A percentile compares a stretch with the other conserved stretches of the same genome.
These are phyloP conservation scores for Doris montereyensis DNA, from an alignment of 2,888 invertebrate species.

Conservation along the genomic window DNA sequence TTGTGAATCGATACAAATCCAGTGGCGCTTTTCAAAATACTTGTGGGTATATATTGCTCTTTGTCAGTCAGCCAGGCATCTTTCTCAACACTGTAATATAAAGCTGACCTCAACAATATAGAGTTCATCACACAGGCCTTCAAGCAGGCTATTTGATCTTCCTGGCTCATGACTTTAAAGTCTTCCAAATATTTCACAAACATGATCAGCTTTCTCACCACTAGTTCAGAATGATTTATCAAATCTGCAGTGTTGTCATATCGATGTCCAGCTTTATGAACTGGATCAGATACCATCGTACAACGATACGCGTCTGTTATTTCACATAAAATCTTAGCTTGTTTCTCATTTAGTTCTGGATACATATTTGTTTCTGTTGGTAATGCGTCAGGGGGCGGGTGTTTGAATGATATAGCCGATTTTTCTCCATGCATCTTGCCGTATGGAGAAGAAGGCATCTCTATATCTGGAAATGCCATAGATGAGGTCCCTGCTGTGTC, in stretches of 20 bases:
- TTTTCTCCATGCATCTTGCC: constrained; percentile 16
- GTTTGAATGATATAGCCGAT: constrained; percentile 38
- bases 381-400: constrained; percentile 42
- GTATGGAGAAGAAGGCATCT: too few species aligned
- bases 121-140: constrained; percentile 79
- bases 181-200: constrained; percentile 79
- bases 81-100: constrained; percentile 90
- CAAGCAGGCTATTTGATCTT: constrained; percentile 89
- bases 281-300: constrained; percentile 55
- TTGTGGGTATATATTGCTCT: constrained; percentile 86
- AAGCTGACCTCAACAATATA: constrained; percentile 90
- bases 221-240: constrained; percentile 81
- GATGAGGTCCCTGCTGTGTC: constrained; percentile 47
- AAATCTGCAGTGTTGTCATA: too few species aligned
- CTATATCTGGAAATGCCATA: too few species aligned
- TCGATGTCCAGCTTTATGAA: constrained; percentile 50
- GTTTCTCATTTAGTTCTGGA: constrained; percentile 50
- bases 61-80: constrained; percentile 85
- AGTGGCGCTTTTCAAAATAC: constrained; percentile 91
- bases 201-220: constrained; percentile 83
- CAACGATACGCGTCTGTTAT: constrained; percentile 53
- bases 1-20: constrained; percentile 69
- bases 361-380: constrained; percentile 53
- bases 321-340: constrained; percentile 51
- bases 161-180: constrained; percentile 94